A percentile compares a stretch with the other conserved stretches of the same genome.
phyloP scores from a whole-genome alignment of 2,797 vertebrate species.

The Kryptolebias ocellatus region DNA sequence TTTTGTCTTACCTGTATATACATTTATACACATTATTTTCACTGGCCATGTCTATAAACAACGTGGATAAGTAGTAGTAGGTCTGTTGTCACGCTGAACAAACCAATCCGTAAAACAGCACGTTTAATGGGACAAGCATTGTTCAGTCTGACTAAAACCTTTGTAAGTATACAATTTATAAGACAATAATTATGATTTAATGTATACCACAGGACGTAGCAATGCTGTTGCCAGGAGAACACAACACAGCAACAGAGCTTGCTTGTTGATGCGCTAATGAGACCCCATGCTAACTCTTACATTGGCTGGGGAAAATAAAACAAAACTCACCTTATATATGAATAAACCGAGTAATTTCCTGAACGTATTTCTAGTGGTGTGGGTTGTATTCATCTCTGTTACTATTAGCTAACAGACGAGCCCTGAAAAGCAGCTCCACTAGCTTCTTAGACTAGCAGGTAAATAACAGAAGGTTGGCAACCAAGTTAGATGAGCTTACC shows the following conservation, averaged over 20 bases:
- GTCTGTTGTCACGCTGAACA: no score
- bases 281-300: constrained; percentile 14
- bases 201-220: constrained; percentile 6
- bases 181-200: not conserved
- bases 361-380: not conserved
- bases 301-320: not conserved
- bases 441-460: constrained; percentile 48
- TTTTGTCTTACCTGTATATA: not conserved
- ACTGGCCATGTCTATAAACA: no score
- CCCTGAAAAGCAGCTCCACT: constrained; percentile 34
- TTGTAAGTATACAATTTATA: not conserved
- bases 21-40: no score
- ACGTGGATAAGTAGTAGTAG: no score
- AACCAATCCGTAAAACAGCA: no score
- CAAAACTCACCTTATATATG: not conserved
- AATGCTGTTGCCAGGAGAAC: constrained; percentile 58
- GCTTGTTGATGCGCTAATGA: constrained; percentile 32
- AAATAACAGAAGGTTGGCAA: constrained; percentile 25
- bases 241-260: constrained; percentile 36
- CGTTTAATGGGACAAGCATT: not conserved
- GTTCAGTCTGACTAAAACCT: not conserved
- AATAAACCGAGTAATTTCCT: not conserved
- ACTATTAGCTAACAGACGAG: constrained; percentile 45
- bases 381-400: constrained; percentile 8
- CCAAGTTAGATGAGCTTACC: constrained; percentile 57